phyloP scores from a whole-genome alignment of 2,888 invertebrate species.

The Melanargia galathea region DNA sequence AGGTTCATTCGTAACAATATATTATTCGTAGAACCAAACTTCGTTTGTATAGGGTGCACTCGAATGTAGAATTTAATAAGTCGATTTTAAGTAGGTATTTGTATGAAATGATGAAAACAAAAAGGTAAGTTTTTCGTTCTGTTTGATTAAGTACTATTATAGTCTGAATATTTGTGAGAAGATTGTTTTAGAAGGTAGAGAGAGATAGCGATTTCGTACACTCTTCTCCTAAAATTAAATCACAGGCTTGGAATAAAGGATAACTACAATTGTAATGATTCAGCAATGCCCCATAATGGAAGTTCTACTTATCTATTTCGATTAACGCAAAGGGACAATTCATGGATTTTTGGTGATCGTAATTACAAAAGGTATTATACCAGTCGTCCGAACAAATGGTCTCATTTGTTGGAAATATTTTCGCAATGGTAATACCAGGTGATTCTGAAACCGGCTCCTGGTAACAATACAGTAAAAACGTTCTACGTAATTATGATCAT shows the following conservation, averaged over 20 bases:
- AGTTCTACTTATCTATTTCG: constrained; percentile 26
- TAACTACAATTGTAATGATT: constrained; percentile 11
- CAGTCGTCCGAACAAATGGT: constrained; percentile 71
- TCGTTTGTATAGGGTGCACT: too few species aligned
- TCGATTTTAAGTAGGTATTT: too few species aligned
- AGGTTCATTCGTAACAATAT: too few species aligned
- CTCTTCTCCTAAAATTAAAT: neutral
- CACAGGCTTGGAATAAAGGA: neutral
- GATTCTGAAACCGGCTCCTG: constrained; percentile 65
- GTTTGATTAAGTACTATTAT: too few species aligned
- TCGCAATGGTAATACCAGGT: constrained; percentile 75
- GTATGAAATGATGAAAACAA: too few species aligned
- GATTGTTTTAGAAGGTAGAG: too few species aligned
- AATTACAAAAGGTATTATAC: constrained; percentile 74
- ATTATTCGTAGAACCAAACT: too few species aligned
- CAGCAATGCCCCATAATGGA: constrained; percentile 20
- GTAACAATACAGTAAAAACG: constrained; percentile 77
- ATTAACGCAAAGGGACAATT: constrained; percentile 39
- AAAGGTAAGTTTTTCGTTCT: too few species aligned
- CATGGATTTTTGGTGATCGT: constrained; percentile 62
- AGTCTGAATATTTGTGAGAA: neutral
- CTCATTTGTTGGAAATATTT: constrained; percentile 77
- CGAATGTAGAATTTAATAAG: too few species aligned
- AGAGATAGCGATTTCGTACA: neutral
- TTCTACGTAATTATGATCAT: constrained; percentile 74